These are phyloP conservation scores for Globodera rostochiensis DNA, from an alignment of 1,140 invertebrate species.

Conservation along the genomic window DNA sequence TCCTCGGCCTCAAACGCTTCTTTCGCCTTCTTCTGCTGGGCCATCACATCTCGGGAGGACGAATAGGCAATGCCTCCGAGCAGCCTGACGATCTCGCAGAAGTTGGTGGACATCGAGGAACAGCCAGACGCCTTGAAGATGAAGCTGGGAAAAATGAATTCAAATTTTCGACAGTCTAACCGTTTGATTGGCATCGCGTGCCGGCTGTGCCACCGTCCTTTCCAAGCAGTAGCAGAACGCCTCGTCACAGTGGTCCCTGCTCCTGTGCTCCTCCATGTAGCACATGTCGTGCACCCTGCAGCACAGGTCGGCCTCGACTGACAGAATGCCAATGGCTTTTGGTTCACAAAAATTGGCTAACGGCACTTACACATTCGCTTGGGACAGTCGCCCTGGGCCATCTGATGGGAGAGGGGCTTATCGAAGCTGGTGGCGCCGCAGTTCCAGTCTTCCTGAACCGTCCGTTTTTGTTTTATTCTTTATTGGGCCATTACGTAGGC, in stretches of 20 bases:
- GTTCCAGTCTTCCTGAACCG: slow-evolving; percentile 16
- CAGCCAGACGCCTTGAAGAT: slow-evolving; percentile 15
- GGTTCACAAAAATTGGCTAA: neutral
- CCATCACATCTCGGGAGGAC: neutral
- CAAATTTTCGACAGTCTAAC: neutral
- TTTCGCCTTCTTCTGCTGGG: slow-evolving; percentile 16
- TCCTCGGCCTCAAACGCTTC: slow-evolving; percentile 8
- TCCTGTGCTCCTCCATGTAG: slow-evolving; percentile 37
- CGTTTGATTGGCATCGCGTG: slow-evolving; percentile 9
- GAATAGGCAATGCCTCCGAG: slow-evolving; percentile 35
- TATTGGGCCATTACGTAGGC: neutral
- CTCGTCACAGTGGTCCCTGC: slow-evolving; percentile 26
- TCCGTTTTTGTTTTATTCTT: neutral
- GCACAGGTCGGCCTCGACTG: slow-evolving; percentile 38
- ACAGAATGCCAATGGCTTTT: neutral
- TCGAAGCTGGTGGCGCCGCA: slow-evolving; percentile 34
- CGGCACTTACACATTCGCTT: slow-evolving; percentile 28
- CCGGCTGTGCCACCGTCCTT: slow-evolving; percentile 22
- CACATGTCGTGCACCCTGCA: slow-evolving; percentile 37
- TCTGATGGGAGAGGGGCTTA: slow-evolving; percentile 23
- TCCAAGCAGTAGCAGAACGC: slow-evolving; percentile 39
- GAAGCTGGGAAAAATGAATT: neutral
- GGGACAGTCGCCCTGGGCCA: slow-evolving; percentile 24
- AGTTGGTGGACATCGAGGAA: slow-evolving; percentile 9
- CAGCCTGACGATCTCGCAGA: slow-evolving; percentile 36